Evolutionary conservation across 2,888 invertebrate genomes (phyloP).

Genomic region (Scaptomyza caliginosa): DNA sequence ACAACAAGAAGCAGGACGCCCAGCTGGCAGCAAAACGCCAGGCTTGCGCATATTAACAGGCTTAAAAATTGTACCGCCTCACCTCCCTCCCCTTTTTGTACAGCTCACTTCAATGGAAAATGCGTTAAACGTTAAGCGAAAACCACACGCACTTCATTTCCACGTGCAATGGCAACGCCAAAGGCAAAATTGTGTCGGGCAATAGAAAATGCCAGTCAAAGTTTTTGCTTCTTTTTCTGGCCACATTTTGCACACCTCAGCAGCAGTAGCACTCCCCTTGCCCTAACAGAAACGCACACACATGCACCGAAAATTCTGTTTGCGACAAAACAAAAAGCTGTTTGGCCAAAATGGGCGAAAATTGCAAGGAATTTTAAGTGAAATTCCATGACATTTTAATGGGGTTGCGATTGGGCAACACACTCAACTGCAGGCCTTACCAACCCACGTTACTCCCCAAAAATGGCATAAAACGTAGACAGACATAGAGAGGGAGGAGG

Average conservation of each 20-base stretch:
- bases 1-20: background rate
- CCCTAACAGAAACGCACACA: constrained; percentile 4
- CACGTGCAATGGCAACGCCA: constrained; percentile 64
- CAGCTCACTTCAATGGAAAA: too few species aligned
- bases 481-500: background rate
- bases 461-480: background rate
- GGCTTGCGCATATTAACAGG: constrained; percentile 70
- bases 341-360: constrained; percentile 58
- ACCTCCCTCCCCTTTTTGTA: constrained; percentile 4
- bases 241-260: too few species aligned
- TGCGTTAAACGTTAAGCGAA: constrained; percentile 48
- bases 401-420: constrained; percentile 56
- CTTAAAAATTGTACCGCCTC: constrained; percentile 55
- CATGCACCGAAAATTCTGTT: constrained; percentile 9
- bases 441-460: too few species aligned
- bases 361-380: constrained; percentile 71
- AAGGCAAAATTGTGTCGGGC: background rate
- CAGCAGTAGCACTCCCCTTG: background rate
- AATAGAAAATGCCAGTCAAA: constrained; percentile 61
- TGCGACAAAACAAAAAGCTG: constrained; percentile 54
- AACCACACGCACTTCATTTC: constrained; percentile 65
- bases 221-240: constrained; percentile 57
- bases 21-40: constrained; percentile 15
- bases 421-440: constrained; percentile 47
- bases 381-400: constrained; percentile 78